Percentiles rank a stretch among this genome's conserved stretches.
phyloP scores from a whole-genome alignment of 2,797 vertebrate species.

The Natrix natrix region DNA sequence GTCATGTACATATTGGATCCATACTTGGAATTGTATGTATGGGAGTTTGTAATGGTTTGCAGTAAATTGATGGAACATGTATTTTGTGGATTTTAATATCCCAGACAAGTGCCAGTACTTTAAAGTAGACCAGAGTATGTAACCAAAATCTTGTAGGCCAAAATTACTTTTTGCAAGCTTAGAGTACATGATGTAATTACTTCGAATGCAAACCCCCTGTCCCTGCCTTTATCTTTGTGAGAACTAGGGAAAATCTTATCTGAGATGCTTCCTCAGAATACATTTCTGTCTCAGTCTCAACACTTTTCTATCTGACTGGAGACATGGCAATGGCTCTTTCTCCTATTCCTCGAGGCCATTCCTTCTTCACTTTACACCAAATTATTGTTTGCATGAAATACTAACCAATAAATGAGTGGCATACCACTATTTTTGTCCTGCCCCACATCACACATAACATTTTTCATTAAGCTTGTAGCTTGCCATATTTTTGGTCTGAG shows the following conservation, averaged over 20 bases:
- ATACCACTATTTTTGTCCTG: neutral
- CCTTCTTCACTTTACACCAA: neutral
- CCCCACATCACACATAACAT: neutral
- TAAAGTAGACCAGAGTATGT: neutral
- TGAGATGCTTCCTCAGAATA: neutral
- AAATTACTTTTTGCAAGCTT: neutral
- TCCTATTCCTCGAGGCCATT: neutral
- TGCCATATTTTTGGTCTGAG: neutral
- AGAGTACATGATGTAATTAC: neutral
- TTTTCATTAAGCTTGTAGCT: neutral
- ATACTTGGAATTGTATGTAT: too few relatives aligned
- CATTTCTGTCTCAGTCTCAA: neutral
- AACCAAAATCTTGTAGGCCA: neutral
- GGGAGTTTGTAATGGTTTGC: neutral
- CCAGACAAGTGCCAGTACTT: neutral
- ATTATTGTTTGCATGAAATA: neutral
- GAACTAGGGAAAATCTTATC: neutral
- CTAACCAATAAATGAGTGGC: neutral
- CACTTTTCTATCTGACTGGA: neutral
- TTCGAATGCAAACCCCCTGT: neutral
- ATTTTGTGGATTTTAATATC: neutral
- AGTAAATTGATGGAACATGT: neutral
- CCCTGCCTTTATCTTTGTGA: neutral
- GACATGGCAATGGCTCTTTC: neutral
- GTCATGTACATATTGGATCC: too few relatives aligned